Conservation (phyloP, 2,888 invertebrate species). For the Pristionchus fissidentatus region DNA sequence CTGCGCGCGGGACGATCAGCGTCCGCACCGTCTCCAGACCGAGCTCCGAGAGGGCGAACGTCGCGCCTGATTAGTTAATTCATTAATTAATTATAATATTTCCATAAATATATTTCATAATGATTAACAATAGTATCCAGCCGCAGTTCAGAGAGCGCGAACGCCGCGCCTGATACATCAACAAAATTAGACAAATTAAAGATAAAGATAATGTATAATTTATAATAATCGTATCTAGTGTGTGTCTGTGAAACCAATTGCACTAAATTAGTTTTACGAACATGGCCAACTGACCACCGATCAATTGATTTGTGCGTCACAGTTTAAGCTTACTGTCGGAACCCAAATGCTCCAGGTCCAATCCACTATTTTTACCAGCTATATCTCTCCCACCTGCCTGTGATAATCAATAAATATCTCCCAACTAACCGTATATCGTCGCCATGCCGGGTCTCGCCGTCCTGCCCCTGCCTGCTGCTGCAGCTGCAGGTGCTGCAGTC, state of each 20-base stretch:
- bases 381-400: not conserved
- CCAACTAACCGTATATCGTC: conserved; percentile 29
- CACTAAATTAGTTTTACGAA: too few relatives aligned
- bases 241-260: too few relatives aligned
- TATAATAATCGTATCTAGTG: too few relatives aligned
- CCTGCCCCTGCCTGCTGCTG: not conserved
- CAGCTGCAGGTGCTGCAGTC: not conserved
- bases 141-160: not conserved
- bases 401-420: not conserved
- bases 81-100: not conserved
- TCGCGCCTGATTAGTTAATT: not conserved
- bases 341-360: too few relatives aligned
- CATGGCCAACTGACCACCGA: too few relatives aligned
- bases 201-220: too few relatives aligned
- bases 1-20: conserved; percentile 3
- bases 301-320: too few relatives aligned
- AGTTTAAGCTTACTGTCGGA: too few relatives aligned
- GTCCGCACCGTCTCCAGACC: conserved; percentile 33
- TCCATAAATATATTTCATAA: not conserved
- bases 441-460: not conserved
- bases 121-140: not conserved
- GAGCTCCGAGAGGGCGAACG: conserved; percentile 30
- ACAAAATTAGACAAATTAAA: not conserved
- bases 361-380: not conserved
- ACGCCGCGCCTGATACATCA: not conserved